Evolutionary conservation across 2,113 vertebrate genomes (phyloP).

Genomic region (Stegastes partitus): DNA sequence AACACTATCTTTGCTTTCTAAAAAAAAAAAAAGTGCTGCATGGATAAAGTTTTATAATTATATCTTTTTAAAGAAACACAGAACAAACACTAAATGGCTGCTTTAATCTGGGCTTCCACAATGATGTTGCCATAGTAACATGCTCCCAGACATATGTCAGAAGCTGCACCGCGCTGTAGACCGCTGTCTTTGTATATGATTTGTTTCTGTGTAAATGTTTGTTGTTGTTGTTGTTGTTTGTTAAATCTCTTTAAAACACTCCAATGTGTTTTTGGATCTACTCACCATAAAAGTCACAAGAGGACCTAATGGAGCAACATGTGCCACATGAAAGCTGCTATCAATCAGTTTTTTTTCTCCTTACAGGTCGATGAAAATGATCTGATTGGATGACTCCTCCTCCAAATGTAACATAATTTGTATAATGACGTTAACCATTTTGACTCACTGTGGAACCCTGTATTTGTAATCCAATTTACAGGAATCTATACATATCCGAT

Average conservation of each 20-base stretch:
- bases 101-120: slow-evolving; percentile 67
- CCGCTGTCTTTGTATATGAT: slow-evolving; percentile 2
- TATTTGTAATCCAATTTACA: no score
- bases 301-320: slow-evolving; percentile 8
- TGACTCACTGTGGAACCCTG: no score
- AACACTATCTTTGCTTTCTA: not conserved
- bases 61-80: not conserved
- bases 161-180: slow-evolving; percentile 34
- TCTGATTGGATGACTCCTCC: not conserved
- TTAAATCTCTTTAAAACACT: slow-evolving; percentile 8
- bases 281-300: slow-evolving; percentile 1
- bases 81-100: slow-evolving; percentile 62
- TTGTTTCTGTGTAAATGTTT: not conserved
- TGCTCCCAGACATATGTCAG: slow-evolving; percentile 63
- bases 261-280: slow-evolving; percentile 2
- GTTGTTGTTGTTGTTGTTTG: not conserved
- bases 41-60: not conserved
- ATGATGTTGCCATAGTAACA: slow-evolving; percentile 80
- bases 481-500: not conserved
- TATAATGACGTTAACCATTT: no score
- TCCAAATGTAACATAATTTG: not conserved
- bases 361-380: not conserved
- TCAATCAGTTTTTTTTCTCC: slow-evolving; percentile 1
- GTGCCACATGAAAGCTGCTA: not conserved
- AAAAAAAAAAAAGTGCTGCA: not conserved